A percentile compares a stretch with the other conserved stretches of the same genome.
phyloP scores from a whole-genome alignment of 37 sponge, comb jelly and placozoan genomes.

The Cliona cf. orientalis region DNA sequence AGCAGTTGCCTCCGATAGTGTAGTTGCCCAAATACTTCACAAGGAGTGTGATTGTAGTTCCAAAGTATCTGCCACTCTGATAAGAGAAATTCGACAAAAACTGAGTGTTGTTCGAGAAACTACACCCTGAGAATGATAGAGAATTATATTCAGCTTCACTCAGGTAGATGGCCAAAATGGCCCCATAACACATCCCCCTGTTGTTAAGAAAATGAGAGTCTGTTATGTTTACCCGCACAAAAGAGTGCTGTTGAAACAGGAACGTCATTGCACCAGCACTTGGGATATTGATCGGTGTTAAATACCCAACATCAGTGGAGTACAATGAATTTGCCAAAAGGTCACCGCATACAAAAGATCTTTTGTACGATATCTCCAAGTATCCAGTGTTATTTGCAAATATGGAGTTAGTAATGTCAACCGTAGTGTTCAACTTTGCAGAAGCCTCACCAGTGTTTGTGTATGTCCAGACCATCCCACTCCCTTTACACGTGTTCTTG shows the following conservation, averaged over 20 bases:
- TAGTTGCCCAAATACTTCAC: neutral
- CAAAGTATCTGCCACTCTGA: slow-evolving; percentile 4
- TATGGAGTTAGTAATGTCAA: neutral
- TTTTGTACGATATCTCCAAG: neutral
- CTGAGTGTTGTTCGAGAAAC: slow-evolving; percentile 5
- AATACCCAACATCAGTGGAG: too few species aligned
- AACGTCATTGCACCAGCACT: slow-evolving; percentile 25
- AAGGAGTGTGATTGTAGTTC: neutral
- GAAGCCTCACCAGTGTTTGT: neutral
- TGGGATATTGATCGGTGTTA: neutral
- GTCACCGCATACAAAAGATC: neutral
- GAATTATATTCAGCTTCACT: neutral
- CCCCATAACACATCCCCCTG: slow-evolving; percentile 9
- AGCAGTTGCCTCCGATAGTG: neutral
- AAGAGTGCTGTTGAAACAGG: neutral
- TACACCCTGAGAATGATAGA: neutral
- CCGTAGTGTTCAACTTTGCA: neutral
- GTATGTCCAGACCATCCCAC: neutral
- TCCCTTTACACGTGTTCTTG: neutral
- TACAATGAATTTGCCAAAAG: slow-evolving; percentile 6
- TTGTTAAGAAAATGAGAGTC: slow-evolving; percentile 9
- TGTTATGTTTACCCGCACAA: neutral
- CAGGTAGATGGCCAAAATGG: neutral
- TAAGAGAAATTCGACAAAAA: neutral
- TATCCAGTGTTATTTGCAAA: slow-evolving; percentile 5